Base-by-base conservation (phyloP, 2,113 vertebrate genomes). In the Scortum barcoo region DNA sequence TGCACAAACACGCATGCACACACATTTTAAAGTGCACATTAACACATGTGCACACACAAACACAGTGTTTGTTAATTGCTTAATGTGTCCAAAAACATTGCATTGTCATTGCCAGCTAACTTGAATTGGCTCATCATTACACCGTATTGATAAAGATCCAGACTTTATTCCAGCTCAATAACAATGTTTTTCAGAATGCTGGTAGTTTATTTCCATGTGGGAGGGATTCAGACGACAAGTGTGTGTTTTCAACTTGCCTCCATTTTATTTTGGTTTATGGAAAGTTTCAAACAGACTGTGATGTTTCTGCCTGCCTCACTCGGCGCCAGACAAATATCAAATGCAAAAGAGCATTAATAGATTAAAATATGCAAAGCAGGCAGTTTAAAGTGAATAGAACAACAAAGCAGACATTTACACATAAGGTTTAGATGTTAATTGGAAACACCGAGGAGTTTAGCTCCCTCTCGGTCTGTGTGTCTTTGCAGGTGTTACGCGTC, bases 71-170 rank as follows among this genome's bases (percentile, higher is more conserved):
- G 17, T 81, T 67, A 72, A 75, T 74, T 66, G 60, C 65, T 81
- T 65, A 48, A 75, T 61, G 50, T 53, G 69, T 80, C 85, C 87
- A 90, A 86, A 85, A 83, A 76, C 78, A 63, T 4, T 57, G 24
- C 16, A 26, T 79, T 77, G 10, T 42, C 72, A 36, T 42, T 86
- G 84, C 83, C 85, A 84, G 71, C 40, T 81, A 44, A 80, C 79
- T 84, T 81, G 53, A 83, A 88, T 80, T 88, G 70, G 75, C 80
- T 86, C 80, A 73, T 91, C 44, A 68, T 85, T 71, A 26, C 12
- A 53, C 30, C 28, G 20, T 33, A 9, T 65, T 90, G 85, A 81
- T 80, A 56, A 53, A 57, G 62, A 62, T 84, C 89, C 92, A 88
- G 77, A 72, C 48, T 62, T 68, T 56, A 73, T 62, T 86, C 44